Evolutionary conservation across 1,140 invertebrate species (phyloP).

Genomic region (Caenorhabditis latens): DNA sequence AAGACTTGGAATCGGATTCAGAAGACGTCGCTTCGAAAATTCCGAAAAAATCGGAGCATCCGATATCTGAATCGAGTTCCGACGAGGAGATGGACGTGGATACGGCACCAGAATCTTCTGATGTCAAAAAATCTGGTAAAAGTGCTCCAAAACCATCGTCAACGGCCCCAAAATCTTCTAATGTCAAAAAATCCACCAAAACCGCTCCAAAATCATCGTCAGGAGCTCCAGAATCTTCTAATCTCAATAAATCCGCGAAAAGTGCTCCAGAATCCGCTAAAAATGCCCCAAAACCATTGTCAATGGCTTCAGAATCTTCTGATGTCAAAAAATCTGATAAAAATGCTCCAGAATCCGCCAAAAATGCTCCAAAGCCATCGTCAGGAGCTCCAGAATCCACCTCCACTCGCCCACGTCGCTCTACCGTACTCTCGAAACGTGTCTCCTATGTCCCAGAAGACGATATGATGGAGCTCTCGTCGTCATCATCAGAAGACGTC

Average conservation of each 20-base stretch:
- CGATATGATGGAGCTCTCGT: slow-evolving; percentile 1
- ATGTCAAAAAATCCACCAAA: not conserved
- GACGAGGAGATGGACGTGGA: not conserved
- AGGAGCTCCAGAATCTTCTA: not conserved
- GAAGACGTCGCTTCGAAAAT: not conserved
- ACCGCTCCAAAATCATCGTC: not conserved
- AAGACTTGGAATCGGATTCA: not conserved
- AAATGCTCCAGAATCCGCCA: too few species aligned
- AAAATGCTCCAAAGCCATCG: not conserved
- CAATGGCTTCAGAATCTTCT: too few species aligned
- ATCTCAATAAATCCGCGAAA: not conserved
- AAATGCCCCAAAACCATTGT: not conserved
- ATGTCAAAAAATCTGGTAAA: not conserved
- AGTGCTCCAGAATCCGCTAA: not conserved
- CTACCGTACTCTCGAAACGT: not conserved
- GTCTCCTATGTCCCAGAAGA: slow-evolving; percentile 12
- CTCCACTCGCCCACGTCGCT: not conserved
- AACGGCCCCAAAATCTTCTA: not conserved
- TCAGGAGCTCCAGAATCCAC: not conserved
- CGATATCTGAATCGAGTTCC: not conserved
- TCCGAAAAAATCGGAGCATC: not conserved
- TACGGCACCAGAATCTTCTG: not conserved
- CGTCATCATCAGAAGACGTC: not conserved
- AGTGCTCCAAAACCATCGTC: not conserved
- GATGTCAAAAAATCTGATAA: too few species aligned